A percentile compares a stretch with the other conserved stretches of the same genome.
Conservation (phyloP, 2,888 invertebrate genomes). For the Elgonia sp. region DNA sequence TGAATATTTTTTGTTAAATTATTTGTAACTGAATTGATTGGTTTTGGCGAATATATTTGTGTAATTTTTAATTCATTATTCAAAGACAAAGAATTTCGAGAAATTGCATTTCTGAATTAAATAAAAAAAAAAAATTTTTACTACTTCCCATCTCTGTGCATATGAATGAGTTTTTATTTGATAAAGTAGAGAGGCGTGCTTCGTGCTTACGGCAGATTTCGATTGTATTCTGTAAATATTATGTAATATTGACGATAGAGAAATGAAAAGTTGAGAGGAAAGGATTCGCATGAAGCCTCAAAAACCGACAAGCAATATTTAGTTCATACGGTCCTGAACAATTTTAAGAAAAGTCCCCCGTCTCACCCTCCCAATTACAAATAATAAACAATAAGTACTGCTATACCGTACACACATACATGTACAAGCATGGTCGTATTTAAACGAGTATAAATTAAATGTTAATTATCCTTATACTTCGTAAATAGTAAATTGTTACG, state of each 20-base stretch:
- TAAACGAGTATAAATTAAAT: constrained; percentile 86
- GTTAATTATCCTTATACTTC: constrained; percentile 86
- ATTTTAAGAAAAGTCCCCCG: constrained; percentile 56
- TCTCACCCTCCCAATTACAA: constrained; percentile 75
- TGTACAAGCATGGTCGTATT: constrained; percentile 85
- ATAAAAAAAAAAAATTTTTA: too few species aligned
- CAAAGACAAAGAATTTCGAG: too few species aligned
- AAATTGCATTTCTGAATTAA: too few species aligned
- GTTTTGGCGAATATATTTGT: too few species aligned
- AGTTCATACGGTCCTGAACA: constrained; percentile 84
- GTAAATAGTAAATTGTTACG: constrained; percentile 86
- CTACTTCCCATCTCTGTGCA: too few species aligned
- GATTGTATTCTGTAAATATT: constrained; percentile 81
- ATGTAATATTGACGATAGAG: constrained; percentile 82
- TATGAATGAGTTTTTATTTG: too few species aligned
- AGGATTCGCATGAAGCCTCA: constrained; percentile 81
- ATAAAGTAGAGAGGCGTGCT: constrained; percentile 60
- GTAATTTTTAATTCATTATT: too few species aligned
- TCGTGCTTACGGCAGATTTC: constrained; percentile 71
- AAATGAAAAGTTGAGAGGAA: constrained; percentile 78
- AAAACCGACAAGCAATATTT: constrained; percentile 86
- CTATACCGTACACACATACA: constrained; percentile 83
- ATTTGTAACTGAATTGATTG: too few species aligned
- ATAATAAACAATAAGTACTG: constrained; percentile 81
- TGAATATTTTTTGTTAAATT: too few species aligned